Percentiles rank a stretch among this genome's conserved stretches.
Conservation (phyloP, 2,797 vertebrate species). For the Tragelaphus oryx region DNA sequence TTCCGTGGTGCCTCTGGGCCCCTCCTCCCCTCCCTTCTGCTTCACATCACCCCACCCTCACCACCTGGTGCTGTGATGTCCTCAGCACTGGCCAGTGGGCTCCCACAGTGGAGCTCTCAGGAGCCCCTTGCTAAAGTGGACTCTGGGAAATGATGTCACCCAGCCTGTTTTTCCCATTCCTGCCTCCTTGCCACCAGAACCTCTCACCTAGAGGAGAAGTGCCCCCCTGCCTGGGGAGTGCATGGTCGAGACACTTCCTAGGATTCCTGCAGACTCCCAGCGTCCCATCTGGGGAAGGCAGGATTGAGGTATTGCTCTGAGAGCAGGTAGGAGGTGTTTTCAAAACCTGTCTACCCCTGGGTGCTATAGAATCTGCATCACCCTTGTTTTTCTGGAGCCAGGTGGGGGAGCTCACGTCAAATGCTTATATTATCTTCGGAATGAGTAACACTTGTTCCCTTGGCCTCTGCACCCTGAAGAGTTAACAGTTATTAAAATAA, state of each 20-base stretch:
- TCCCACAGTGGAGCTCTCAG: not conserved
- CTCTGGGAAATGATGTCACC: not conserved
- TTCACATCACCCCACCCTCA: not conserved
- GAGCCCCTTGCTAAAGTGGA: not conserved
- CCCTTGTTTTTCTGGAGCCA: not conserved
- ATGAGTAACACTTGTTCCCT: not conserved
- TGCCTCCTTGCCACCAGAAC: not conserved
- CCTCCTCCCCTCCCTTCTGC: not conserved
- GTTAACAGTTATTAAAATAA: constrained; percentile 23
- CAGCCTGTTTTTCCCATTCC: not conserved
- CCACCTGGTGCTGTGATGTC: not conserved
- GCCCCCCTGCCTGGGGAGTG: too few species aligned
- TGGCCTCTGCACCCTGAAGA: not conserved
- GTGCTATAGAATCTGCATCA: not conserved
- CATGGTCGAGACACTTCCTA: not conserved
- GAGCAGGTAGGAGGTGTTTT: not conserved
- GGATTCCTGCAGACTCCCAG: not conserved
- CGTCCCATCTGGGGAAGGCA: not conserved
- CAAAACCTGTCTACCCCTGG: not conserved
- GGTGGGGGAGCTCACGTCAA: not conserved
- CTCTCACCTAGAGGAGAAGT: not conserved
- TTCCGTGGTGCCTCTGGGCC: not conserved
- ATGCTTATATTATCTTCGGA: not conserved
- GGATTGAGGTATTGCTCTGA: not conserved
- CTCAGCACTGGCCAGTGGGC: not conserved